Evolutionary conservation across 2,113 vertebrate species (phyloP).

Genomic region (Urocynchramus pylzowi): DNA sequence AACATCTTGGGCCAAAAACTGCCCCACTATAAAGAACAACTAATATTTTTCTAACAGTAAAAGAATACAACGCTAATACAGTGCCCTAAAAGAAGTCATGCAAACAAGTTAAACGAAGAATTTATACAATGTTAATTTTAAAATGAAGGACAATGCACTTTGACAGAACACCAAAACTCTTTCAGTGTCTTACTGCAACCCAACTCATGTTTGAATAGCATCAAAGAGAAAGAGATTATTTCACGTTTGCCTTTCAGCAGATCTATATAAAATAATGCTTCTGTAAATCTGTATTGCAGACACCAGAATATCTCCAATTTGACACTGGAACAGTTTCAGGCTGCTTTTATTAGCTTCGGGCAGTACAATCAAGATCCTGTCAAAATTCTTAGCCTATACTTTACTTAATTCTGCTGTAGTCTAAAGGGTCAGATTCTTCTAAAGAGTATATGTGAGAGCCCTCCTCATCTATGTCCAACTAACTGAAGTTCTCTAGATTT

Average conservation of each 20-base stretch:
- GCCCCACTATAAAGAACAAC: neutral
- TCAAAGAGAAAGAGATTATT: neutral
- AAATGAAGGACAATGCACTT: neutral
- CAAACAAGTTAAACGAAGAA: neutral
- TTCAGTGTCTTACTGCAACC: neutral
- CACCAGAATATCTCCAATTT: neutral
- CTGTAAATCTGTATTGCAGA: neutral
- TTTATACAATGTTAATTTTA: neutral
- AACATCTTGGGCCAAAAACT: constrained; percentile 14
- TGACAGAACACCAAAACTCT: neutral
- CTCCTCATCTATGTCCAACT: neutral
- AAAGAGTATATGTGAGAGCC: neutral
- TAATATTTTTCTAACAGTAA: neutral
- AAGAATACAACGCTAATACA: neutral
- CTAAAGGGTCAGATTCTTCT: neutral
- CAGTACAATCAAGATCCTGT: neutral
- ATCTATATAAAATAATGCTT: neutral
- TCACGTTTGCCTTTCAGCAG: neutral
- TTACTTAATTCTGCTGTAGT: neutral
- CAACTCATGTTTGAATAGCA: neutral
- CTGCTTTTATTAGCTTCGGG: neutral
- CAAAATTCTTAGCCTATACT: neutral
- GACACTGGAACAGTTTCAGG: neutral
- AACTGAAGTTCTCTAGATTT: neutral
- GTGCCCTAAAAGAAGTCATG: neutral